A percentile compares a stretch with the other conserved stretches of the same genome.
phyloP scores from a whole-genome alignment of 1,140 invertebrate species.

The Meloidogyne exigua region DNA sequence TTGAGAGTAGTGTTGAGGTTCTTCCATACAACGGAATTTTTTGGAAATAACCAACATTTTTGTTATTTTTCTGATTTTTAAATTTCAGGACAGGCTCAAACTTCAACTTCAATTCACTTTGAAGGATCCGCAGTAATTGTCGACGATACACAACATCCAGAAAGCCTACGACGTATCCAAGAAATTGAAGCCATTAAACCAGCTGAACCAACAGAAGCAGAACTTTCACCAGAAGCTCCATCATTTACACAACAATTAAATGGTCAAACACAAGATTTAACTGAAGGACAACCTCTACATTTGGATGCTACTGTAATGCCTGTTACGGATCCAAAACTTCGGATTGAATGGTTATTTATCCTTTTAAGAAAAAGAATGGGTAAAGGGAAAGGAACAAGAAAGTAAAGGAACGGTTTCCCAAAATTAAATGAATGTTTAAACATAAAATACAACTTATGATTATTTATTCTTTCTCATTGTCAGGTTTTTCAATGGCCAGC shows the following conservation, averaged over 20 bases:
- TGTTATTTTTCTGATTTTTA: background rate
- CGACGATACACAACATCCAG: conserved; percentile 87
- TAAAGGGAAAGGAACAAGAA: background rate
- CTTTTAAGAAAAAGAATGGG: background rate
- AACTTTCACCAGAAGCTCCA: conserved; percentile 53
- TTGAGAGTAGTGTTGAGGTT: no score
- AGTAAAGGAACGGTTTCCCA: no score
- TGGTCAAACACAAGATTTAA: conserved; percentile 47
- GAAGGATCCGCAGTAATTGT: conserved; percentile 72
- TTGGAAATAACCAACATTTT: no score
- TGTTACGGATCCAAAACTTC: conserved; percentile 83
- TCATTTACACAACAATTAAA: conserved; percentile 56
- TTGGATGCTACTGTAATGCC: conserved; percentile 91
- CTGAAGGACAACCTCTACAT: conserved; percentile 84
- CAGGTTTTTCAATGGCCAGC: conserved; percentile 50
- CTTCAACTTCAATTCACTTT: conserved; percentile 73
- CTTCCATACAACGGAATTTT: no score
- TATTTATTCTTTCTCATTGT: no score
- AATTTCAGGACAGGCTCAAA: conserved; percentile 83
- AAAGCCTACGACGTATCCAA: conserved; percentile 87
- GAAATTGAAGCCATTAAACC: conserved; percentile 81
- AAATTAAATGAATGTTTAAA: no score
- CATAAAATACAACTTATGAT: no score
- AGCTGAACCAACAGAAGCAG: conserved; percentile 45
- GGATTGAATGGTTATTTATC: conserved; percentile 56